These are phyloP conservation scores for Arvicola amphibius DNA, from an alignment of 2,797 vertebrate genomes.

Conservation along the genomic window DNA sequence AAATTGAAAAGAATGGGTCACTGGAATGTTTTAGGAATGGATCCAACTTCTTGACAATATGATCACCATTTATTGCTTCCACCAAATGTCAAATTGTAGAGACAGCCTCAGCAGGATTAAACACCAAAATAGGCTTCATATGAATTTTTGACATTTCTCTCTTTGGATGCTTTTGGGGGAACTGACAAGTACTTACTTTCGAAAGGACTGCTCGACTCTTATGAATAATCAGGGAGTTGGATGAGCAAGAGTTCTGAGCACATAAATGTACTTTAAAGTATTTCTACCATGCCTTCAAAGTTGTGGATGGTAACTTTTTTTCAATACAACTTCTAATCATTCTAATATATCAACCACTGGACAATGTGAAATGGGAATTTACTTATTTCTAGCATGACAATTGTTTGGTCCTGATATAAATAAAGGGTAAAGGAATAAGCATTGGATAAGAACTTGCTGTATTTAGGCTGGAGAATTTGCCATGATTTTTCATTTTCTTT, in stretches of 20 bases:
- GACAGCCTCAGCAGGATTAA: constrained; percentile 67
- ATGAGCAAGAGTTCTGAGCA: constrained; percentile 38
- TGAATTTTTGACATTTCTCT: constrained; percentile 71
- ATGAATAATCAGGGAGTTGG: constrained; percentile 57
- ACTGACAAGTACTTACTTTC: constrained; percentile 66
- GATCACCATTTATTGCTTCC: constrained; percentile 58
- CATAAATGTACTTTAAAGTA: neutral
- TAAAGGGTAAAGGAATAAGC: neutral
- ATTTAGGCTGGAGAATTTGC: neutral
- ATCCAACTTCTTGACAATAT: constrained; percentile 47
- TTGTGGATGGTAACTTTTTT: neutral
- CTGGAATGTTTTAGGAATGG: neutral
- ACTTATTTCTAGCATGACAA: neutral
- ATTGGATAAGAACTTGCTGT: neutral
- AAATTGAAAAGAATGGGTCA: neutral
- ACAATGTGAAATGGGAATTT: constrained; percentile 34
- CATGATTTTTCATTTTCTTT: neutral
- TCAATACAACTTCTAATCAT: neutral
- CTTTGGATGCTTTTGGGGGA: constrained; percentile 63
- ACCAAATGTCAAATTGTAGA: constrained; percentile 67
- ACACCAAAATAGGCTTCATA: constrained; percentile 71
- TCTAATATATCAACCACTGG: neutral
- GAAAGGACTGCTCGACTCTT: constrained; percentile 8
- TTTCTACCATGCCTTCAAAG: neutral
- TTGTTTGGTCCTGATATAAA: neutral